Conservation (phyloP, 2,797 vertebrate genomes). For the Mastacembelus armatus region DNA sequence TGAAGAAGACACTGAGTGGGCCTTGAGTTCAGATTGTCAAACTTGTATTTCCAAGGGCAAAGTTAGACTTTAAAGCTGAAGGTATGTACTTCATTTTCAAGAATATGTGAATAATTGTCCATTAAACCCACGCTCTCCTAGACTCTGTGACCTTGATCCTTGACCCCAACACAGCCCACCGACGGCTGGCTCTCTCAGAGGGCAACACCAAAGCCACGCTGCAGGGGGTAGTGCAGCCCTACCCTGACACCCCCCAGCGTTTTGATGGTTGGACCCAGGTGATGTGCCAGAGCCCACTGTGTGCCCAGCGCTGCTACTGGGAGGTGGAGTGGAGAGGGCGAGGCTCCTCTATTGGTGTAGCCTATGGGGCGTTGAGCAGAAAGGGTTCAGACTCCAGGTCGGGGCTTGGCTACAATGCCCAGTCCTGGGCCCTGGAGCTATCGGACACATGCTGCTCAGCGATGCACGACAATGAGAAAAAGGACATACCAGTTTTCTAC, state of each 20-base stretch:
- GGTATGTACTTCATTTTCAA: neutral
- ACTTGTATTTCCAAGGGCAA: neutral
- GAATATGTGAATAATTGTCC: neutral
- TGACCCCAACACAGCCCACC: slow-evolving; percentile 81
- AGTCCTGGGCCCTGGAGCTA: slow-evolving; percentile 87
- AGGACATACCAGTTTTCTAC: slow-evolving; percentile 82
- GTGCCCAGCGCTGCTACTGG: slow-evolving; percentile 80
- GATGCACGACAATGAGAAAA: slow-evolving; percentile 83
- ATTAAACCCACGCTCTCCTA: slow-evolving; percentile 30
- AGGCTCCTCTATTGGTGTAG: slow-evolving; percentile 82
- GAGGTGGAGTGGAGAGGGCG: slow-evolving; percentile 85
- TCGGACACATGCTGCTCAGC: slow-evolving; percentile 85
- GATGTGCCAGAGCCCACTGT: slow-evolving; percentile 71
- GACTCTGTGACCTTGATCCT: slow-evolving; percentile 78
- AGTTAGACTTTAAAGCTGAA: too few species aligned
- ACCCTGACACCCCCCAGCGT: slow-evolving; percentile 66
- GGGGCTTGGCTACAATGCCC: slow-evolving; percentile 84
- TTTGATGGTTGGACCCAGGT: slow-evolving; percentile 86
- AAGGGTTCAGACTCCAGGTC: slow-evolving; percentile 80
- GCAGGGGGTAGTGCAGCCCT: slow-evolving; percentile 62
- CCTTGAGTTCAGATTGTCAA: neutral
- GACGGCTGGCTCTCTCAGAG: slow-evolving; percentile 79
- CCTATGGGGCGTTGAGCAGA: slow-evolving; percentile 69
- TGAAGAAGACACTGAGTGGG: neutral
- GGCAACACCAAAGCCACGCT: slow-evolving; percentile 79